Evolutionary conservation across 2,888 invertebrate species (phyloP).

Genomic region (Melangyna quadrimaculata): DNA sequence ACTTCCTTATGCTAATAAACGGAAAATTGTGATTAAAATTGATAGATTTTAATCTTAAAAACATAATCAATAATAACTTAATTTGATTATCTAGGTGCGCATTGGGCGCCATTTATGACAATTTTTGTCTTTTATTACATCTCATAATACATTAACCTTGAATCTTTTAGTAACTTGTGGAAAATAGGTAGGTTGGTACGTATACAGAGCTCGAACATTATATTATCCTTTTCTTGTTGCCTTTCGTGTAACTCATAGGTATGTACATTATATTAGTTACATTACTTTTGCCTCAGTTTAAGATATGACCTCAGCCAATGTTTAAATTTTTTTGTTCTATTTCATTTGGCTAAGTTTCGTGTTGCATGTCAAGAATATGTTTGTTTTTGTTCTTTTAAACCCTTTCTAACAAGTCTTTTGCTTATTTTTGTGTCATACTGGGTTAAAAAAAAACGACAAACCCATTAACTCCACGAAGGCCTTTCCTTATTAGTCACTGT

Average conservation of each 20-base stretch:
- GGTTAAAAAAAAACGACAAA: not conserved
- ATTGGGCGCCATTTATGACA: not conserved
- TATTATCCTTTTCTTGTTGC: not conserved
- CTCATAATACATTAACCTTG: too few relatives aligned
- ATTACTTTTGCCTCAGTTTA: not conserved
- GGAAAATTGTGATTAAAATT: too few relatives aligned
- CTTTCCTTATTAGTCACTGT: slow-evolving; percentile 55
- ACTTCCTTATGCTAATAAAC: too few relatives aligned
- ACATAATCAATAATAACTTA: too few relatives aligned
- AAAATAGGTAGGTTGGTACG: not conserved
- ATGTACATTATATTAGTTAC: not conserved
- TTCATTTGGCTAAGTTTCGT: not conserved
- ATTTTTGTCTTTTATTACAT: not conserved
- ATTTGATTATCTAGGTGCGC: too few relatives aligned
- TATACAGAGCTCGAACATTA: not conserved
- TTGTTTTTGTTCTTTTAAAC: not conserved
- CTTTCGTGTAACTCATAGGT: not conserved
- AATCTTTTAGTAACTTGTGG: too few relatives aligned
- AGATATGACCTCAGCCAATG: slow-evolving; percentile 13
- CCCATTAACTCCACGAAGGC: slow-evolving; percentile 19
- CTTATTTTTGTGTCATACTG: slow-evolving; percentile 1
- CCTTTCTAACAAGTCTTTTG: slow-evolving; percentile 2
- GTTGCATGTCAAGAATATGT: slow-evolving; percentile 12
- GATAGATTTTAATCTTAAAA: too few relatives aligned
- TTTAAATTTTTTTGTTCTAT: not conserved